Percentiles rank a stretch among this genome's conserved stretches.
phyloP scores from a whole-genome alignment of 2,797 vertebrate species.

The Epinephelus awoara region DNA sequence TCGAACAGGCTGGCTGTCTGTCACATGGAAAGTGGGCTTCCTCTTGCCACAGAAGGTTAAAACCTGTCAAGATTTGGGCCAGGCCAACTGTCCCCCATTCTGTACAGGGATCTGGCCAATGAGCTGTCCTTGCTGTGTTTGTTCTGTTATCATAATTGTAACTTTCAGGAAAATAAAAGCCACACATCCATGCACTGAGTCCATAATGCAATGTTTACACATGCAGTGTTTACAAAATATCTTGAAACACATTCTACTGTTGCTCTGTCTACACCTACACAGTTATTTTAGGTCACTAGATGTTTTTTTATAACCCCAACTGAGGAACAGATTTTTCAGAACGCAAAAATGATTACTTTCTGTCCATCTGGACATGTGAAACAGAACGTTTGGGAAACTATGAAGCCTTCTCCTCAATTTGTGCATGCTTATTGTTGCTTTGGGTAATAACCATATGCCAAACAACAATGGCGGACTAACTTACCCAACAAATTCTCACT shows the following conservation, averaged over 20 bases:
- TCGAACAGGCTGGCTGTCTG: slow-evolving; percentile 64
- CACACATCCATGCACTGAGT: background rate
- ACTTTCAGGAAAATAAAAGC: slow-evolving; percentile 21
- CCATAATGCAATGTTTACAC: background rate
- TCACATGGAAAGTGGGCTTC: slow-evolving; percentile 63
- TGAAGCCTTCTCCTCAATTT: too few relatives aligned
- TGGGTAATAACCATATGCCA: too few relatives aligned
- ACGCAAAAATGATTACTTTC: too few relatives aligned
- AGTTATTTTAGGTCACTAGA: too few relatives aligned
- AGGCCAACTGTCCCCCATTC: slow-evolving; percentile 71
- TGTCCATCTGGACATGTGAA: too few relatives aligned
- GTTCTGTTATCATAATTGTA: slow-evolving; percentile 26
- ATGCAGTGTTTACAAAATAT: background rate
- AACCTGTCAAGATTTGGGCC: slow-evolving; percentile 64
- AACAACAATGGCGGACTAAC: too few relatives aligned
- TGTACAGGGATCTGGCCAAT: slow-evolving; percentile 45
- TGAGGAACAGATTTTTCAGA: too few relatives aligned
- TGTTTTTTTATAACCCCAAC: too few relatives aligned
- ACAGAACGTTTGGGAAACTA: too few relatives aligned
- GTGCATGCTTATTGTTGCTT: too few relatives aligned
- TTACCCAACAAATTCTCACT: too few relatives aligned
- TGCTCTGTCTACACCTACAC: too few relatives aligned
- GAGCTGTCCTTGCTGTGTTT: slow-evolving; percentile 51
- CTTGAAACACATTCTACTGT: background rate
- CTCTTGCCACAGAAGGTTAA: slow-evolving; percentile 71